Evolutionary conservation across 1,140 invertebrate species (phyloP).

Genomic region (Philopotamus ludificatus): DNA sequence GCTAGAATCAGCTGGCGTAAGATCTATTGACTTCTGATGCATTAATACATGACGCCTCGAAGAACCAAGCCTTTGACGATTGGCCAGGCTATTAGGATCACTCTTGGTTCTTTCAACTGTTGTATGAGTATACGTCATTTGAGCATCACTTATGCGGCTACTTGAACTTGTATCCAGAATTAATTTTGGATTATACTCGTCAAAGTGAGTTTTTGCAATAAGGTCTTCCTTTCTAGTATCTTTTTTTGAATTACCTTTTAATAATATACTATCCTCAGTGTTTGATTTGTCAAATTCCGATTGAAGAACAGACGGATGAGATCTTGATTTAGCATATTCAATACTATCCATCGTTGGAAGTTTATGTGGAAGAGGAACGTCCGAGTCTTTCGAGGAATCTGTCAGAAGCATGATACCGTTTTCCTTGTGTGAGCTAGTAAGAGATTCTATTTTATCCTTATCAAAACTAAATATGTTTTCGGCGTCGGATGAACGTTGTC

Average conservation of each 20-base stretch:
- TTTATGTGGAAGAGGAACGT: constrained; percentile 53
- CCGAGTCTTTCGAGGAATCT: constrained; percentile 59
- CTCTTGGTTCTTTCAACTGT: constrained; percentile 81
- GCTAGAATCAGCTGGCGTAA: constrained; percentile 77
- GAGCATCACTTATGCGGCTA: constrained; percentile 52
- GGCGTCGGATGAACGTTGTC: constrained; percentile 54
- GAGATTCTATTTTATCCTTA: constrained; percentile 67
- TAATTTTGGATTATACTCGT: constrained; percentile 61
- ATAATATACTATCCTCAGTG: constrained; percentile 42
- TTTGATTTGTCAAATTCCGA: constrained; percentile 62
- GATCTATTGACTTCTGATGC: constrained; percentile 83
- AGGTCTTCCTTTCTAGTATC: constrained; percentile 61
- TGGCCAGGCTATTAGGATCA: constrained; percentile 74
- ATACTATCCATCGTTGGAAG: constrained; percentile 58
- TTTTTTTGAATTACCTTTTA: constrained; percentile 54
- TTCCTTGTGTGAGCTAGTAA: constrained; percentile 57
- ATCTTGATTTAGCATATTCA: constrained; percentile 57
- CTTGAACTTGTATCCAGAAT: constrained; percentile 55
- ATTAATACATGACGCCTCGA: constrained; percentile 73
- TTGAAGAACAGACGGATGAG: constrained; percentile 52
- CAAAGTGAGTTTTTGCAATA: constrained; percentile 64
- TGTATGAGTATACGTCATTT: constrained; percentile 59
- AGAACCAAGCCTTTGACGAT: constrained; percentile 67
- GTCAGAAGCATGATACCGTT: constrained; percentile 50
- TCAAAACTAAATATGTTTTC: constrained; percentile 70